A percentile compares a stretch with the other conserved stretches of the same genome.
Evolutionary conservation across 2,113 vertebrate species (phyloP).

Genomic region (Limnothrissa miodon): DNA sequence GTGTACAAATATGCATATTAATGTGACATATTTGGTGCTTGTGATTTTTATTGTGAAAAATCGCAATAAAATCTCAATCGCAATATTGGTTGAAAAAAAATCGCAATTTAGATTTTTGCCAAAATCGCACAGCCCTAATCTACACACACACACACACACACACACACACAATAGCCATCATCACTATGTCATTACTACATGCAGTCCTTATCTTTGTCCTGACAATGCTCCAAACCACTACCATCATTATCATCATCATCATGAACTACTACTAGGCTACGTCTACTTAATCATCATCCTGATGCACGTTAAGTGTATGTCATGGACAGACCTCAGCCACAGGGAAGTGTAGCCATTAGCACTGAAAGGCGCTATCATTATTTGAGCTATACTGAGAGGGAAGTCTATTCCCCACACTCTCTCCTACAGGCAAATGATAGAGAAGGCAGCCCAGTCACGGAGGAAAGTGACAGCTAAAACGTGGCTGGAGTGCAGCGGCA

Average conservation of each 20-base stretch:
- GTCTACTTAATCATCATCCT: not conserved
- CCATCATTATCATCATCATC: not conserved
- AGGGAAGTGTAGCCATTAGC: not conserved
- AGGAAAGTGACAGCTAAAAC: slow-evolving; percentile 19
- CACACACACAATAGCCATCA: not conserved
- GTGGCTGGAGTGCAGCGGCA: not conserved
- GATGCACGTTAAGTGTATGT: not conserved
- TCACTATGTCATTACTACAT: not conserved
- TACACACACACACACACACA: not conserved
- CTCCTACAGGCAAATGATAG: not conserved
- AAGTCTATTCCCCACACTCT: not conserved
- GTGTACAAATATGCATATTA: too few relatives aligned
- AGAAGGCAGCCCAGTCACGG: not conserved
- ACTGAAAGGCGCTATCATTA: not conserved
- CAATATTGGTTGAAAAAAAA: too few relatives aligned
- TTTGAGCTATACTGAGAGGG: not conserved
- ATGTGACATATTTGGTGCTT: too few relatives aligned
- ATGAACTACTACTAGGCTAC: not conserved
- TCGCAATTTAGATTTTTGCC: too few relatives aligned
- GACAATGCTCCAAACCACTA: not conserved
- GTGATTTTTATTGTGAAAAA: too few relatives aligned
- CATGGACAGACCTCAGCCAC: not conserved
- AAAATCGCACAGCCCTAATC: too few relatives aligned
- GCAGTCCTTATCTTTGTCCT: not conserved
- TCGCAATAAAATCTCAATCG: too few relatives aligned